These are phyloP conservation scores for Fragum fragum DNA, from an alignment of 2,888 invertebrate species.

Conservation along the genomic window DNA sequence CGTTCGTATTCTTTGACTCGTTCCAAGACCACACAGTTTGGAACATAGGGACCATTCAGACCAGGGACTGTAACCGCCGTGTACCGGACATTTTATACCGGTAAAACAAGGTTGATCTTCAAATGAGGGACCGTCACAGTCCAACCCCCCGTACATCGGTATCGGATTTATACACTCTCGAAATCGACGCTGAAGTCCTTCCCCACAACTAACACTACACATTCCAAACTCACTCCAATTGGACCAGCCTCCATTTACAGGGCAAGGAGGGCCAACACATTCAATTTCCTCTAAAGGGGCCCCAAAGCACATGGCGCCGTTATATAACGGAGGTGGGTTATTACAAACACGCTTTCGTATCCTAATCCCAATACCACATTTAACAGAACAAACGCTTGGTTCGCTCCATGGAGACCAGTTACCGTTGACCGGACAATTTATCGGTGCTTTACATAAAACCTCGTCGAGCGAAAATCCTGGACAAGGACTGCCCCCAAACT, in stretches of 20 bases:
- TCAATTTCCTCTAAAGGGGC: background rate
- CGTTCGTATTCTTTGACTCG: slow-evolving; percentile 21
- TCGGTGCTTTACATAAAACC: slow-evolving; percentile 28
- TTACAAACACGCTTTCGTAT: slow-evolving; percentile 31
- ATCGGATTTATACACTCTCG: slow-evolving; percentile 55
- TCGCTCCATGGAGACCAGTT: slow-evolving; percentile 47
- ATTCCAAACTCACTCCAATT: slow-evolving; percentile 29
- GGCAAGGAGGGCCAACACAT: slow-evolving; percentile 41
- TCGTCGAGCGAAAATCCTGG: slow-evolving; percentile 26
- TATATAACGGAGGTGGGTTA: slow-evolving; percentile 43
- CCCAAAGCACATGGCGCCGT: slow-evolving; percentile 59
- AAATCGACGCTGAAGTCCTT: slow-evolving; percentile 13
- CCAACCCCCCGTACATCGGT: slow-evolving; percentile 53
- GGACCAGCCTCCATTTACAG: slow-evolving; percentile 40
- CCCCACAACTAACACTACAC: slow-evolving; percentile 36
- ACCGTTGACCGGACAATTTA: slow-evolving; percentile 50
- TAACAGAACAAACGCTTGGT: slow-evolving; percentile 29
- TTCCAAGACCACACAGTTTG: slow-evolving; percentile 50
- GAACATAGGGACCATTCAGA: slow-evolving; percentile 42
- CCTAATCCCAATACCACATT: slow-evolving; percentile 44
- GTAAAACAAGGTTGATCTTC: slow-evolving; percentile 51
- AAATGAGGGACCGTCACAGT: slow-evolving; percentile 43
- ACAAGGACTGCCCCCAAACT: slow-evolving; percentile 42
- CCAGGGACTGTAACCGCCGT: slow-evolving; percentile 61
- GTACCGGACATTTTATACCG: slow-evolving; percentile 37